These are phyloP conservation scores for Tenthredo mesomela DNA, from an alignment of 2,888 invertebrate species.

Conservation along the genomic window DNA sequence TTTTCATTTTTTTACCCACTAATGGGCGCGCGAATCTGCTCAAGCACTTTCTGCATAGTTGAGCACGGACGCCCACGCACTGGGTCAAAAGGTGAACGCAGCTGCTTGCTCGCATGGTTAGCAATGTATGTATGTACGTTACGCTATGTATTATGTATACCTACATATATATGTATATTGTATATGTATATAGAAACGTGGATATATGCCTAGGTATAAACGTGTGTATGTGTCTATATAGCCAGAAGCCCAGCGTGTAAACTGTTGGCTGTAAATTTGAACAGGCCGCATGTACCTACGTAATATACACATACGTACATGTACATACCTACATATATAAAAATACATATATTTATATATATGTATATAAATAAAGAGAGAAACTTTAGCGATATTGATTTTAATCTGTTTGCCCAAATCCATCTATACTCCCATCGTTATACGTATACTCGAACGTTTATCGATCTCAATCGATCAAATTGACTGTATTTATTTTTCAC, in stretches of 20 bases:
- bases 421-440: not conserved
- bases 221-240: not conserved
- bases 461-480: not conserved
- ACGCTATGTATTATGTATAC: slow-evolving; percentile 26
- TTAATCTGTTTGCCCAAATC: not conserved
- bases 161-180: not conserved
- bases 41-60: slow-evolving; percentile 41
- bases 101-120: slow-evolving; percentile 29
- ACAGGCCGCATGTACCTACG: not conserved
- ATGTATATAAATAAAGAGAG: not conserved
- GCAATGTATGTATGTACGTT: not conserved
- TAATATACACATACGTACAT: not conserved
- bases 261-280: slow-evolving; percentile 22
- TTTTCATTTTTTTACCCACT: slow-evolving; percentile 25
- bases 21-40: slow-evolving; percentile 34
- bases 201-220: not conserved
- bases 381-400: not conserved
- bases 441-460: not conserved
- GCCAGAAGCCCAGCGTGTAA: slow-evolving; percentile 13
- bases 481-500: not conserved
- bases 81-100: slow-evolving; percentile 70
- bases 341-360: not conserved
- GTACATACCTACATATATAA: not conserved
- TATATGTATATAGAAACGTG: not conserved
- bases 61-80: slow-evolving; percentile 40